These are phyloP conservation scores for Tanytarsus gracilentus DNA, from an alignment of 2,888 invertebrate species.

Conservation along the genomic window DNA sequence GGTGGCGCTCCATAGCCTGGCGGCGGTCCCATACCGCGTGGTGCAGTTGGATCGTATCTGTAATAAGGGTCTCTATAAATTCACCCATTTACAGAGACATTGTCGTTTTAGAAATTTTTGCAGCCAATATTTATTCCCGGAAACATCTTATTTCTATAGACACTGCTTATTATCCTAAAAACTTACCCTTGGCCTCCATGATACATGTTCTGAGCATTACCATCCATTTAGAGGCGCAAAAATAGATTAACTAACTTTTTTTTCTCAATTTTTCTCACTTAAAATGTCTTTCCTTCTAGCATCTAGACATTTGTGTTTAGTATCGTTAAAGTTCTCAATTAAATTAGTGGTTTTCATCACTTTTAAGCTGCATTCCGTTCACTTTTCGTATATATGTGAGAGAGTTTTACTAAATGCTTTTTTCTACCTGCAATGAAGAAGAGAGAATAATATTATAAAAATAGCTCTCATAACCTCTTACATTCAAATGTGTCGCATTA, in stretches of 20 bases:
- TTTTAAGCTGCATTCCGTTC: slow-evolving; percentile 2
- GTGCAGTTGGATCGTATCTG: slow-evolving; percentile 46
- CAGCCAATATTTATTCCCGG: not conserved
- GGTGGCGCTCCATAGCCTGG: slow-evolving; percentile 45
- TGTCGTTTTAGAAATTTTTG: not conserved
- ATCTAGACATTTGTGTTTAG: slow-evolving; percentile 1
- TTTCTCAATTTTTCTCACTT: not conserved
- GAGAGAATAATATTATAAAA: too few relatives aligned
- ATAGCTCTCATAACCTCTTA: too few relatives aligned
- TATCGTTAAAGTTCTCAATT: not conserved
- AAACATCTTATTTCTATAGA: not conserved
- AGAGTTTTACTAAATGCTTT: not conserved
- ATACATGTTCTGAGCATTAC: slow-evolving; percentile 47
- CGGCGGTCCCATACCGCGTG: slow-evolving; percentile 56
- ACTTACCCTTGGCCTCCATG: slow-evolving; percentile 51
- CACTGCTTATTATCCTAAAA: not conserved
- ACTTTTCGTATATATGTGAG: not conserved
- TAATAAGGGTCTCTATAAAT: slow-evolving; percentile 43
- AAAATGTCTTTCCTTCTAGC: not conserved
- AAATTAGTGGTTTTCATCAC: slow-evolving; percentile 9
- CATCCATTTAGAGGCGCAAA: slow-evolving; percentile 44
- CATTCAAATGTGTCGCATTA: too few relatives aligned
- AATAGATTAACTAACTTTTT: not conserved
- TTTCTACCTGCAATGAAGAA: too few relatives aligned
- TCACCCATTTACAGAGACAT: slow-evolving; percentile 8